Evolutionary conservation across 2,797 vertebrate genomes (phyloP), one percentile per base, ranked within the genome.

Genomic region (Gobionotothen gibberifrons): DNA sequence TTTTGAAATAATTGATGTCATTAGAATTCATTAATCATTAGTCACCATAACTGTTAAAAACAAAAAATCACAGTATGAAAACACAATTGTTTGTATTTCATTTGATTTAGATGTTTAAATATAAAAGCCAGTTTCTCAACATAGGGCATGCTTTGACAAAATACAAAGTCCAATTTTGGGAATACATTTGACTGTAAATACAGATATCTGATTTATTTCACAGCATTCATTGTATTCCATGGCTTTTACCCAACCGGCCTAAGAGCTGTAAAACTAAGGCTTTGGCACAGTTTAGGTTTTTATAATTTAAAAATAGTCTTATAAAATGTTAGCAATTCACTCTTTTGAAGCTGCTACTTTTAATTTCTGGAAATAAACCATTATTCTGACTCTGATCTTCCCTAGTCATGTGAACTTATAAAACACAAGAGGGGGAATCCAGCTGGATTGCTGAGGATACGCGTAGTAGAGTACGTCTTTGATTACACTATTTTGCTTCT

Each of bases 321-420:
- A 11, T 53, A 10, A 65, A 0, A 53, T 53, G 13, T 29, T 10
- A 6, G 12, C 9, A 51, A 13, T 4, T 21, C 9, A 19, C 19
- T 47, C 15, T 15, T 13, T 43, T 19, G 14, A 55, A 40, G 13
- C 43, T 43, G 64, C 44, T 56, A 10, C 21, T 47, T 47, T 49
- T 1, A 49, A 29, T 12, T 19, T 42, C 7, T 51, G 12, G n/a
- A 67, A 16, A 51, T 51, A 21, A 53, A 39, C 4, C 29, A 9
- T 55, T 29, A 3, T 40, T 57, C 69, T 57, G n/a, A 21, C 55
- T 44, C 46, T 57, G 55, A 57, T 42, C 36, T 40, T 42, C n/a
- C 14, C n/a, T n/a, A 1, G 15, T 46, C 5, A 19, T 19, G 21
- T 44, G 17, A 44, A n/a, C 39, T 55, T 19, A 17, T 36, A 15